Evolutionary conservation across 1,140 invertebrate species (phyloP), one percentile per base, ranked within the genome.

Genomic region (Dendrolimus punctatus): DNA sequence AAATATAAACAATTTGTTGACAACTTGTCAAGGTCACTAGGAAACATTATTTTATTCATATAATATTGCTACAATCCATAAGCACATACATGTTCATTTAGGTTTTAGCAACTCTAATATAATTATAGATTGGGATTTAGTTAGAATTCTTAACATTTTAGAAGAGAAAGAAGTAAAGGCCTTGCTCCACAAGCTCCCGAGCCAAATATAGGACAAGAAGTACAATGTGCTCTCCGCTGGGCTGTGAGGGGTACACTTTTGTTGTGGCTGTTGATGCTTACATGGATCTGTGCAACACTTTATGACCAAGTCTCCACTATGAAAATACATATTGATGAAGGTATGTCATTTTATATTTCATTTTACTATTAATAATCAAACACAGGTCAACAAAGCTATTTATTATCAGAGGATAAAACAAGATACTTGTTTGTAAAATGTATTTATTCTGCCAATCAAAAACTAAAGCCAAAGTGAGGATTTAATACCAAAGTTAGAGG

Each of bases 261-360:
- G 5, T 53, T 85, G 9, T 86, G 83, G 83, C 58, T 86, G 9
- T 57, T 86, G 5, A 81, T 83, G 76, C 60, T 86, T 2, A 86
- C 83, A 5, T 85, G 83, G 81, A 75, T 85, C 46, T 82, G 78
- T 71, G 81, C 80, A 23, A 62, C 75, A 0, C 69, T 86, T 6
- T 86, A 85, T 57, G 80, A 84, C 51, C 80, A 86, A 59, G 72
- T 86, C 5, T 68, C 76, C 2, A 73, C 65, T 0, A 86, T 86
- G 80, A 60, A 68, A 8, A 59, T 68, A 40, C 72, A 81, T 55
- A 71, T 85, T 55, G 60, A 53, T 46, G 76, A 75, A 73, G 79
- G 82, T 82, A 57, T 68, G 73, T 69, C 4, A 51, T 51, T 41
- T 45, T 44, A 47, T 40, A 36, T 37, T 49, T 6, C 6, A 48